These are phyloP conservation scores for Troides helena DNA, from an alignment of 2,888 invertebrate species.

Conservation along the genomic window DNA sequence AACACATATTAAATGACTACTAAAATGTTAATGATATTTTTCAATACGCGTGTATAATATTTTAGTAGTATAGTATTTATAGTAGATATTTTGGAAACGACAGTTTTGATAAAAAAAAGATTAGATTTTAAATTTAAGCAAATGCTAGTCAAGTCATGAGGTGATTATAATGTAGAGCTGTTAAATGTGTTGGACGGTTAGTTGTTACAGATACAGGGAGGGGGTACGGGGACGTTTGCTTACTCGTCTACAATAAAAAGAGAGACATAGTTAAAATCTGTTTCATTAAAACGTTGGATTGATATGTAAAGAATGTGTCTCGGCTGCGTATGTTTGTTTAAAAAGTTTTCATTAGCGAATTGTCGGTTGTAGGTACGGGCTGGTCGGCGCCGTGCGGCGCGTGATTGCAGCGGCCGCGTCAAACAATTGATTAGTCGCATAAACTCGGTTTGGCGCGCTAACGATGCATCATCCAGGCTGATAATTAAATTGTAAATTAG, in stretches of 20 bases:
- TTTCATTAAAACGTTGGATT: neutral
- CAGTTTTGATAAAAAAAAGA: no score
- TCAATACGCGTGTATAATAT: neutral
- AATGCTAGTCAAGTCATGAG: no score
- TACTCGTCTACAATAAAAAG: neutral
- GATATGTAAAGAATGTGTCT: conserved; percentile 1
- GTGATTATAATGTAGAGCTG: no score
- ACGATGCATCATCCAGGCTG: conserved; percentile 78
- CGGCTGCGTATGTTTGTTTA: conserved; percentile 23
- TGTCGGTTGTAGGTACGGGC: conserved; percentile 35
- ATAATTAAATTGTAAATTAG: conserved; percentile 80
- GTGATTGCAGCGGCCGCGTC: conserved; percentile 78
- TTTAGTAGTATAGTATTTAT: neutral
- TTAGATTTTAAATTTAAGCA: no score
- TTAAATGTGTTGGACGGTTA: neutral
- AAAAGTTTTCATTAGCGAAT: conserved; percentile 35
- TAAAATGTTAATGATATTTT: neutral
- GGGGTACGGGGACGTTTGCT: neutral
- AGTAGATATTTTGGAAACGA: no score
- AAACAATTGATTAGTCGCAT: conserved; percentile 81
- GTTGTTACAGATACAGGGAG: neutral
- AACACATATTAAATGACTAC: neutral
- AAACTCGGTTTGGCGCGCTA: conserved; percentile 80
- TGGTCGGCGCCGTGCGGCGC: conserved; percentile 46
- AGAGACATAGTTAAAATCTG: neutral